Evolutionary conservation across 2,797 vertebrate species (phyloP).

Genomic region (Morelia viridis): DNA sequence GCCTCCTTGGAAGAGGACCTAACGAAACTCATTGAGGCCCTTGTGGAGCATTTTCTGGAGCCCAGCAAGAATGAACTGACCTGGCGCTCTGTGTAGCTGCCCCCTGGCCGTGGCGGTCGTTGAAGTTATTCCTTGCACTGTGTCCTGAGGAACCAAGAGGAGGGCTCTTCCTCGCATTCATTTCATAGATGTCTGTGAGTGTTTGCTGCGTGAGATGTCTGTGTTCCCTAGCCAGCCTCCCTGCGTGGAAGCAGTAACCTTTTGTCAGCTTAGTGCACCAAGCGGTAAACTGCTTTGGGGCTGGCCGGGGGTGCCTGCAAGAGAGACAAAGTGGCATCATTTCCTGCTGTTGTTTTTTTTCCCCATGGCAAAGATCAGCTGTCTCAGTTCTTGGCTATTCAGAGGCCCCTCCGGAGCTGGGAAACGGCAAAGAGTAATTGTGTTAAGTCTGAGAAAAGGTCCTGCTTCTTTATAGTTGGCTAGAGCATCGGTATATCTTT

Average conservation of each 20-base stretch:
- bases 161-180: conserved; percentile 21
- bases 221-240: not conserved
- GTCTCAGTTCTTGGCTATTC: conserved; percentile 21
- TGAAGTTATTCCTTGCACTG: not conserved
- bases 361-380: conserved; percentile 29
- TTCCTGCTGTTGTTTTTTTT: not conserved
- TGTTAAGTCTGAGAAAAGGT: conserved; percentile 28
- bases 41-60: conserved; percentile 88
- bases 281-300: not conserved
- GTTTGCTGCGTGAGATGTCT: conserved; percentile 30
- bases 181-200: conserved; percentile 9
- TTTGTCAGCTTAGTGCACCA: conserved; percentile 48
- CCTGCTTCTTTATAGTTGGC: conserved; percentile 42
- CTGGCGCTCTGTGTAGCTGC: conserved; percentile 75
- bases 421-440: conserved; percentile 22
- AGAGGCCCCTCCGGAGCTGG: not conserved
- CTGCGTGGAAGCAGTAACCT: conserved; percentile 37
- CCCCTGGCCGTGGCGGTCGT: accelerated
- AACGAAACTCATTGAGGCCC: conserved; percentile 73
- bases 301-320: not conserved
- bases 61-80: conserved; percentile 87
- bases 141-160: conserved; percentile 32
- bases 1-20: conserved; percentile 81
- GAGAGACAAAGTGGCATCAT: not conserved
- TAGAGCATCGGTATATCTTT: conserved; percentile 13